Percentiles rank a stretch among this genome's conserved stretches.
phyloP scores from a whole-genome alignment of 2,113 vertebrate species.

The Trinectes maculatus region DNA sequence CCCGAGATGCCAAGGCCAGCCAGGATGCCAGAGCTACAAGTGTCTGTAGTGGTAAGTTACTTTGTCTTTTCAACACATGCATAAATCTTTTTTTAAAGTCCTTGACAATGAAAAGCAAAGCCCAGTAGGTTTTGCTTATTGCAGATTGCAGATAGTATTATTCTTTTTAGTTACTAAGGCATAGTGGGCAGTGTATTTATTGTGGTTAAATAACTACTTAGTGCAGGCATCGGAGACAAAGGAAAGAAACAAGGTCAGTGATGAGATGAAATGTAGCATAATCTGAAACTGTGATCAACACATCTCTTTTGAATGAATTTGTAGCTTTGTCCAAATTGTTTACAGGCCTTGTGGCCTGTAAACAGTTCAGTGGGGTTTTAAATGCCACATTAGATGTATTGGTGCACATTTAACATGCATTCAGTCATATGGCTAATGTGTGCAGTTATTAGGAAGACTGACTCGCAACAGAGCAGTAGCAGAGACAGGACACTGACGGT shows the following conservation, averaged over 20 bases:
- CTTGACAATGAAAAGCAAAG: background rate
- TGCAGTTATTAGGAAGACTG: background rate
- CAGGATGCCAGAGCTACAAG: slow-evolving; percentile 73
- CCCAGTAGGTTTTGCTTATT: background rate
- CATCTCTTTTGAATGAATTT: slow-evolving; percentile 34
- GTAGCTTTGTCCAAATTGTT: slow-evolving; percentile 15
- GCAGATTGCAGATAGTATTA: no score
- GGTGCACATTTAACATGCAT: slow-evolving; percentile 12
- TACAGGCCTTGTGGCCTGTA: slow-evolving; percentile 6
- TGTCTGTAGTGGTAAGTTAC: slow-evolving; percentile 82
- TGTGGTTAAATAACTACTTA: slow-evolving; percentile 1
- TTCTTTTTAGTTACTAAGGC: no score
- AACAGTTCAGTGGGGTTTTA: background rate
- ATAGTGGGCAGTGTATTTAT: background rate
- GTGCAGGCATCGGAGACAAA: slow-evolving; percentile 25
- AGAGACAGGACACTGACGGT: background rate
- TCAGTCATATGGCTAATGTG: background rate
- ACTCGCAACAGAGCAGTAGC: background rate
- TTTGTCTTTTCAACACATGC: background rate
- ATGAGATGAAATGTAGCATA: slow-evolving; percentile 41
- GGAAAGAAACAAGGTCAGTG: slow-evolving; percentile 40
- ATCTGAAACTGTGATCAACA: slow-evolving; percentile 38
- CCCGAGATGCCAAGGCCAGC: slow-evolving; percentile 91
- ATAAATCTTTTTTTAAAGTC: background rate
- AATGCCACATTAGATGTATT: background rate